These are phyloP conservation scores for Manacus vitellinus DNA, from an alignment of 2,113 vertebrate genomes.

Conservation along the genomic window DNA sequence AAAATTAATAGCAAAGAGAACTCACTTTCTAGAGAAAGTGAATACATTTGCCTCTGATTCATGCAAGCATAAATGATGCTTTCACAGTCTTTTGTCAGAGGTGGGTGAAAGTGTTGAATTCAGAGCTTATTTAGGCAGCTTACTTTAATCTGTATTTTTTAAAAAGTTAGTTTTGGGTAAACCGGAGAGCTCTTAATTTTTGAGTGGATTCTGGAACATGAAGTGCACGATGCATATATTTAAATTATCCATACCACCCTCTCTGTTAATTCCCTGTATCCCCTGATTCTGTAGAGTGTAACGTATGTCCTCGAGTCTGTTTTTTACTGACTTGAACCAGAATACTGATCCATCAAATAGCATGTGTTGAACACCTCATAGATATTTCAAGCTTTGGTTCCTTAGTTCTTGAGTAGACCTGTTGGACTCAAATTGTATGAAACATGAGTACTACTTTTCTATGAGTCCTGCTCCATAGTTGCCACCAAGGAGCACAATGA, in stretches of 20 bases:
- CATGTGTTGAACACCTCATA: neutral
- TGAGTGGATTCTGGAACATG: neutral
- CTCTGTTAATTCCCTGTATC: neutral
- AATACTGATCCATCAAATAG: neutral
- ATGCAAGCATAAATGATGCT: neutral
- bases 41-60: neutral
- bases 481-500: neutral
- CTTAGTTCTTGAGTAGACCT: neutral
- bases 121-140: neutral
- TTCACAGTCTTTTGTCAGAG: neutral
- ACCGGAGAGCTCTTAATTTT: neutral
- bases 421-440: neutral
- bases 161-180: neutral
- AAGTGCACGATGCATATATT: neutral
- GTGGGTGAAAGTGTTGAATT: neutral
- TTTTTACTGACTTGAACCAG: neutral
- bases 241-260: neutral
- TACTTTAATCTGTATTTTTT: neutral
- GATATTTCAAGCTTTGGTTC: neutral
- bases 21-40: neutral
- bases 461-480: neutral
- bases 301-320: neutral
- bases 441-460: neutral
- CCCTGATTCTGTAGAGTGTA: neutral
- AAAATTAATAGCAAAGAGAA: neutral